These are phyloP conservation scores for Aythya baeri DNA, from an alignment of 2,113 vertebrate species.

Conservation along the genomic window DNA sequence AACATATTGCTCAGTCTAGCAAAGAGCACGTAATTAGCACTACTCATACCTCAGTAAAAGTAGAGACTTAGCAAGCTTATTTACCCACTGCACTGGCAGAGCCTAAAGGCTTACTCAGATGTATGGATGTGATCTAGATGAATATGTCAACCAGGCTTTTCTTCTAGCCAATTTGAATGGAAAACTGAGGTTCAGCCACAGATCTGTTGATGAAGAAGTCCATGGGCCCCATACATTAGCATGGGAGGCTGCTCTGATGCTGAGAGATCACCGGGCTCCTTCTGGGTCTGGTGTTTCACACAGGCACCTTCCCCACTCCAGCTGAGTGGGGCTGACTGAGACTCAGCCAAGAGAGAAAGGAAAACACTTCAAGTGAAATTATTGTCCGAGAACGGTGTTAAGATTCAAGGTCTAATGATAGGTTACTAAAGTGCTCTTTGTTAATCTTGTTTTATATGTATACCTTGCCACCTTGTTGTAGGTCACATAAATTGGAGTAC, in stretches of 20 bases:
- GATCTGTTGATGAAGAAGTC: rapidly evolving
- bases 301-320: rapidly evolving
- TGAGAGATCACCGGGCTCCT: neutral
- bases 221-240: neutral
- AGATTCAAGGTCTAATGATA: neutral
- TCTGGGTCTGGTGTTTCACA: neutral
- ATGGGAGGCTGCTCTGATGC: neutral
- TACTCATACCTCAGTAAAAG: neutral
- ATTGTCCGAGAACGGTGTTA: neutral
- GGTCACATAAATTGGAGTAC: rapidly evolving
- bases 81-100: neutral
- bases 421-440: neutral
- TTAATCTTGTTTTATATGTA: neutral
- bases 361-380: neutral
- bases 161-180: neutral
- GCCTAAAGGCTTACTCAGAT: neutral
- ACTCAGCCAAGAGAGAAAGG: neutral
- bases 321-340: neutral
- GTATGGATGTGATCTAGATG: neutral
- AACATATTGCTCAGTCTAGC: neutral
- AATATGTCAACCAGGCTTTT: neutral
- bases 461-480: neutral
- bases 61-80: neutral
- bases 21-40: neutral
- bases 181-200: neutral